Percentiles rank a stretch among this genome's conserved stretches.
Evolutionary conservation across 2,888 invertebrate species (phyloP).

Genomic region (Aphidius colemani): DNA sequence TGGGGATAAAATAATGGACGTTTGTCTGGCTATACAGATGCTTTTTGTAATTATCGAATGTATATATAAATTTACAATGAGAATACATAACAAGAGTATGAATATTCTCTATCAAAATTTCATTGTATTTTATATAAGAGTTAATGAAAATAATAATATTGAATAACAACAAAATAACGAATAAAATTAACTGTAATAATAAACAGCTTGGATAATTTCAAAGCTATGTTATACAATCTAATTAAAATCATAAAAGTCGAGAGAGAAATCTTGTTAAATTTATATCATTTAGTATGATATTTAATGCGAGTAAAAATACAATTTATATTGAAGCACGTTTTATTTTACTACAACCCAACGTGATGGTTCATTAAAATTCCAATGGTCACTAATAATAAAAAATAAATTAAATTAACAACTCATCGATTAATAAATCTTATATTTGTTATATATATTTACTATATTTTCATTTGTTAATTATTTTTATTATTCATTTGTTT

Average conservation of each 20-base stretch:
- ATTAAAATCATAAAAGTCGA: not conserved
- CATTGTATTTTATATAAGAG: no score
- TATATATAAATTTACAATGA: slow-evolving; percentile 30
- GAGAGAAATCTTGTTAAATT: slow-evolving; percentile 45
- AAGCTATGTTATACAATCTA: no score
- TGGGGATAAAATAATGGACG: slow-evolving; percentile 24
- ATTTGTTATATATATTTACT: no score
- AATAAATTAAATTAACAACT: no score
- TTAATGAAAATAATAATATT: no score
- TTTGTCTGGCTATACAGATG: slow-evolving; percentile 12
- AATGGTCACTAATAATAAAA: slow-evolving; percentile 7
- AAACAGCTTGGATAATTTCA: no score
- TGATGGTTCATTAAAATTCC: slow-evolving; percentile 30
- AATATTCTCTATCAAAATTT: no score
- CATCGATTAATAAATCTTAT: not conserved
- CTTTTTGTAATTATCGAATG: slow-evolving; percentile 30
- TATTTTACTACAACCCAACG: slow-evolving; percentile 30
- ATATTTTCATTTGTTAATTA: not conserved
- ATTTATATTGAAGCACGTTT: slow-evolving; percentile 35
- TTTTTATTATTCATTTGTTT: slow-evolving; percentile 46
- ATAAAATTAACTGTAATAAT: no score
- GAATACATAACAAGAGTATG: no score
- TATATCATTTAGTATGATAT: slow-evolving; percentile 37
- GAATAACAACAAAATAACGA: no score
- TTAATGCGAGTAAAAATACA: slow-evolving; percentile 25